These are phyloP conservation scores for Ariopsis seemanni DNA, from an alignment of 2,113 vertebrate species.

Conservation along the genomic window DNA sequence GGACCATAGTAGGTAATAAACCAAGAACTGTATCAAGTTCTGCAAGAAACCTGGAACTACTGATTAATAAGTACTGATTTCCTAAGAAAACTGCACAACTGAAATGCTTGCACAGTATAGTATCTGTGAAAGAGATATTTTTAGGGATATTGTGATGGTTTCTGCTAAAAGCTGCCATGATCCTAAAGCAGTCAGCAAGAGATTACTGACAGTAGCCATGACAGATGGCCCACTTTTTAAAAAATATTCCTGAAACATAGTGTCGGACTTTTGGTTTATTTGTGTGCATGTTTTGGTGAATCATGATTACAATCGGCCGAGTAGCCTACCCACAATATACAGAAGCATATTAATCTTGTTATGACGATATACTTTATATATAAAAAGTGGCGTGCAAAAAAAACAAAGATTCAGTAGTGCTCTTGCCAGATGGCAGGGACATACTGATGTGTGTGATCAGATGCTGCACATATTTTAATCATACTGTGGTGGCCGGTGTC, in stretches of 20 bases:
- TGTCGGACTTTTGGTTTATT: not conserved
- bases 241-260: not conserved
- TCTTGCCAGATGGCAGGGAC: not conserved
- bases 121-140: not conserved
- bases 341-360: not conserved
- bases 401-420: not conserved
- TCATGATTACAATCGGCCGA: not conserved
- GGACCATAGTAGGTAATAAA: not conserved
- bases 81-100: not conserved
- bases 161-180: conserved; percentile 63
- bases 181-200: conserved; percentile 60
- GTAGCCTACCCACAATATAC: conserved; percentile 42
- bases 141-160: not conserved
- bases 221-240: conserved; percentile 34
- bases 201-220: conserved; percentile 58
- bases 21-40: not conserved
- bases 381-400: not conserved
- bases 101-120: not conserved
- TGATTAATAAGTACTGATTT: not conserved
- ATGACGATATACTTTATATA: not conserved
- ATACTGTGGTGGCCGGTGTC: too few species aligned
- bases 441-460: too few species aligned
- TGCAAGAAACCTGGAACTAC: not conserved
- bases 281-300: conserved; percentile 17
- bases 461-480: too few species aligned